Evolutionary conservation across 2,797 vertebrate genomes (phyloP).

Genomic region (Limosa lapponica): DNA sequence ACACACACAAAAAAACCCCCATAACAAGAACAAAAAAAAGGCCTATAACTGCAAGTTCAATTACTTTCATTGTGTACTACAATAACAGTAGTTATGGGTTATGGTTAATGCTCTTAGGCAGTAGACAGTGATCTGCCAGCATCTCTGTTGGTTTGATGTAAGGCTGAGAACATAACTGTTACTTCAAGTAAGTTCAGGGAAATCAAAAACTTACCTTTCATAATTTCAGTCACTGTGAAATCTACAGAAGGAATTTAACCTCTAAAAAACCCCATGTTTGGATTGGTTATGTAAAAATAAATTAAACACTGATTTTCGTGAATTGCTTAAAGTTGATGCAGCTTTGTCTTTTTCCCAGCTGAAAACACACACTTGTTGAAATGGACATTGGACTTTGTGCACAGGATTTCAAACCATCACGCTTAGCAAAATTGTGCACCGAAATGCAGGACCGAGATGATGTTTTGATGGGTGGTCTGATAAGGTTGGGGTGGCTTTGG

Average conservation of each 20-base stretch:
- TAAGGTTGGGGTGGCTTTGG: not conserved
- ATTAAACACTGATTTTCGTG: not conserved
- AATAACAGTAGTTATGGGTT: not conserved
- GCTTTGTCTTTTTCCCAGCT: not conserved
- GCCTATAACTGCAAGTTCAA: not conserved
- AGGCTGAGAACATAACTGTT: not conserved
- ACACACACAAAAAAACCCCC: not conserved
- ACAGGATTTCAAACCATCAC: not conserved
- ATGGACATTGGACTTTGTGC: not conserved
- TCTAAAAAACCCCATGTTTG: not conserved
- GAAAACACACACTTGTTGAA: not conserved
- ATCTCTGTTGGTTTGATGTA: not conserved
- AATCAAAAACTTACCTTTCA: not conserved
- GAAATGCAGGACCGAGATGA: not conserved
- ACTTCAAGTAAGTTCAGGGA: not conserved
- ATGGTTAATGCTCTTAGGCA: not conserved
- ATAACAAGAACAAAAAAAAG: not conserved
- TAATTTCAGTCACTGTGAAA: not conserved
- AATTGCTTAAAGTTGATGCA: not conserved
- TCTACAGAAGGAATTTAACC: not conserved
- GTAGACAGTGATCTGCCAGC: not conserved
- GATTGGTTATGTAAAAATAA: not conserved
- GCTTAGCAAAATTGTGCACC: not conserved
- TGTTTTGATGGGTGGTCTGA: not conserved
- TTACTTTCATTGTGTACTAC: not conserved